Percentiles rank a stretch among this genome's conserved stretches.
Evolutionary conservation across 2,888 invertebrate species (phyloP).

Genomic region (Nemotelus pantherinus): DNA sequence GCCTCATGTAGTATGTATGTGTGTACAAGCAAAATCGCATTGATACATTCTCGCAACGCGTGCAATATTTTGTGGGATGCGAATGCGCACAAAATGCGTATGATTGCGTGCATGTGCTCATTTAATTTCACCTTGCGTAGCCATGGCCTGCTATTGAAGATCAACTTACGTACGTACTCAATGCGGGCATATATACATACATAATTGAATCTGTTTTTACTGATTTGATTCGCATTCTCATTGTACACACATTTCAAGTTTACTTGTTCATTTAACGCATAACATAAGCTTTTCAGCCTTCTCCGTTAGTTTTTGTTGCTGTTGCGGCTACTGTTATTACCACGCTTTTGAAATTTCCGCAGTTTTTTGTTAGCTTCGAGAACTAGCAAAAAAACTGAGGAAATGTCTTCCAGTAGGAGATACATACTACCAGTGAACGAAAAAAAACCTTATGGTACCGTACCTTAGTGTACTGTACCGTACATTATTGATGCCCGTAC

Average conservation of each 20-base stretch:
- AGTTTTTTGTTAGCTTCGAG: too few relatives aligned
- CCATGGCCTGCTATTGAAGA: conserved; percentile 47
- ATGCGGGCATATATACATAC: conserved; percentile 24
- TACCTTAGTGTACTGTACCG: too few relatives aligned
- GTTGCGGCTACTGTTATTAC: neutral
- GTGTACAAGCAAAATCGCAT: too few relatives aligned
- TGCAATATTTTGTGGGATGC: neutral
- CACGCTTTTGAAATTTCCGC: too few relatives aligned
- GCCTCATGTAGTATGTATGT: too few relatives aligned
- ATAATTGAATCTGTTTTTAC: conserved; percentile 6
- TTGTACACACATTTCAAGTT: conserved; percentile 1
- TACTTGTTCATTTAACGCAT: conserved; percentile 8
- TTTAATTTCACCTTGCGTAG: conserved; percentile 60
- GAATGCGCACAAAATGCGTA: conserved; percentile 21
- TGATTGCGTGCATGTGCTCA: conserved; percentile 33
- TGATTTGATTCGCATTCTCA: too few relatives aligned
- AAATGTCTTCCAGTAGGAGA: too few relatives aligned
- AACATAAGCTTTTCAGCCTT: neutral
- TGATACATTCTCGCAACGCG: neutral
- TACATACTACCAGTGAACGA: too few relatives aligned
- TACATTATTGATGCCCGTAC: too few relatives aligned
- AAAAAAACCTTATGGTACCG: too few relatives aligned
- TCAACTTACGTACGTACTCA: conserved; percentile 38
- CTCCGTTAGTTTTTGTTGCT: neutral
- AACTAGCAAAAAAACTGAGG: too few relatives aligned